Evolutionary conservation across 1,140 invertebrate genomes (phyloP).

Genomic region (Diplogasteroides magnus): DNA sequence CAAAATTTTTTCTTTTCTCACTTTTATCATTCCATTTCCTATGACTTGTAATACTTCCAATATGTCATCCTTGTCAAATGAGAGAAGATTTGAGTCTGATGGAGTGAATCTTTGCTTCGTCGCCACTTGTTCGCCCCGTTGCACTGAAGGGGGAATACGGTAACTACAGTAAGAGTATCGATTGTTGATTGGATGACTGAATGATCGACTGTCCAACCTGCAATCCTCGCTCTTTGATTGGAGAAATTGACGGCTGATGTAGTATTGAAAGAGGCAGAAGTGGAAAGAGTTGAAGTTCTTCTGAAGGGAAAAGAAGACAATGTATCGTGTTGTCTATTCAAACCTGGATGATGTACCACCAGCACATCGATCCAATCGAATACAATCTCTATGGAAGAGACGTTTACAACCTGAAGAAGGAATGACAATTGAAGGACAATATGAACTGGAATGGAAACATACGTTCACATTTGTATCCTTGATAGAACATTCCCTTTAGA

Average conservation of each 20-base stretch:
- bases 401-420: neutral
- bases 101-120: neutral
- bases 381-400: neutral
- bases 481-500: constrained; percentile 29
- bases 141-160: neutral
- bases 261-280: too few species aligned
- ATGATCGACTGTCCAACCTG: too few species aligned
- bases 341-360: neutral
- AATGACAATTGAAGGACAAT: too few species aligned
- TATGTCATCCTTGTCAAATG: constrained; percentile 2
- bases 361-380: neutral
- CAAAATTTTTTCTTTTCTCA: neutral
- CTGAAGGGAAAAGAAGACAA: too few species aligned
- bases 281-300: too few species aligned
- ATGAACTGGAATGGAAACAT: neutral
- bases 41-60: constrained; percentile 14
- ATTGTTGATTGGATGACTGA: too few species aligned
- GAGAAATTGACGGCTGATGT: too few species aligned
- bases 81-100: neutral
- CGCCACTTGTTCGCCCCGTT: constrained; percentile 12
- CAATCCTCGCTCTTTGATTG: too few species aligned
- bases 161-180: neutral
- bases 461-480: constrained; percentile 38
- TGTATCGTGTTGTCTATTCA: too few species aligned
- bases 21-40: neutral